Base-by-base conservation (phyloP, 2,113 vertebrate species). In the Seriola aureovittata region DNA sequence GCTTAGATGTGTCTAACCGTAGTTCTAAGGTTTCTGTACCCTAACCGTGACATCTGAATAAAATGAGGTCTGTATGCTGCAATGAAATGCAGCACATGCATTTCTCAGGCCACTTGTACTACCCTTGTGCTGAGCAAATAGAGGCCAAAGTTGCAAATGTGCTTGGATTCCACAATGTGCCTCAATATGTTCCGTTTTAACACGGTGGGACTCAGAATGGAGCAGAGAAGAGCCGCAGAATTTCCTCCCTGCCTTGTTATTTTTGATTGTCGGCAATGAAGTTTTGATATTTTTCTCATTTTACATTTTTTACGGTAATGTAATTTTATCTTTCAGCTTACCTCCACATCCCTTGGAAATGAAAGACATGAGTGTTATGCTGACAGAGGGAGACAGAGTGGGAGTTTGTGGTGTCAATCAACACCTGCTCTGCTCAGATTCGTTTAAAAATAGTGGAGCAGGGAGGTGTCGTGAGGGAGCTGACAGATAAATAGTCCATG, bases 401-500 rank as follows among this genome's bases (percentile, higher is more conserved):
- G 85, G 90, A 90, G 86, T 91, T 85, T 89, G 90, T 60, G n/a
- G 80, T 93, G 90, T 92, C 93, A 91, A 88, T 95, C 93, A 94
- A 52, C 95, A 95, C 93, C 94, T 93, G 89, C 88, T 91, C 82
- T 57, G 70, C 85, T 94, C 90, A 89, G 68, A 92, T 92, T 90
- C 71, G 46, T 93, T 88, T 88, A 90, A 93, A 95, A 95, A 94
- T 91, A 92, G 89, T 86, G 85, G 71, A 88, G 89, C 86, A 79
- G 38, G 82, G 69, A 75, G 90, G 77, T 74, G 80, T 46, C 72
- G 78, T 75, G 82, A 90, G 78, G 87, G 85, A 93, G 83, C 77
- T 94, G 94, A 93, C 93, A 92, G 93, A 90, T 93, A 94, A 95
- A 93, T 90, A 95, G 93, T 93, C 93, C 90, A 55, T 87, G n/a